Evolutionary conservation across 2,888 invertebrate genomes (phyloP), one percentile per base, ranked within the genome.

Genomic region (Sesia bembeciformis): DNA sequence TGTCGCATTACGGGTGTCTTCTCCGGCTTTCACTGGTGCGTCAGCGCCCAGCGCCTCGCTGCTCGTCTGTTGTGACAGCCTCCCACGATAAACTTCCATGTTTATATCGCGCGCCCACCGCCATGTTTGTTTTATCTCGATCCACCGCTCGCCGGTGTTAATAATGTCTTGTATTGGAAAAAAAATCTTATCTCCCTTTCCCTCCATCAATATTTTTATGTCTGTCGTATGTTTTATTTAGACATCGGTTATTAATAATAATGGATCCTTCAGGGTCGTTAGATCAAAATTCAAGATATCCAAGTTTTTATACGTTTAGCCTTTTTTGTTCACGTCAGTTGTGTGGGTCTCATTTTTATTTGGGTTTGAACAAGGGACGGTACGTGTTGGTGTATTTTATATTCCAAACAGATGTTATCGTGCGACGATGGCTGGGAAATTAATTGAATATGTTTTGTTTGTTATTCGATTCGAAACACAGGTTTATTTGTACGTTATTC

Each of bases 91-190:
- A 84, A 83, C 76, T 80, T 68, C 23, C 69, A 77, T 84, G 83
- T 85, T 83, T 84, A 74, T 80, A 83, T 81, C 77, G 81, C 84
- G 84, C 84, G 84, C 80, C 74, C 84, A 75, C 81, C 81, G 87
- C 84, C 86, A 87, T 89, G 87, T 88, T 89, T 88, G 86, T 87
- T 89, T 87, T 87, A 88, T 88, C 88, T 83, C 81, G 83, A 82
- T 83, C 78, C 84, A 84, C 77, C 79, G 82, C 78, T 72, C 74
- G 71, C 62, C 74, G 74, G 84, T 84, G 87, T 89, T 87, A 88
- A 87, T 89, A 87, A 88, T 84, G 81, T 84, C 84, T 83, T 74
- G 76, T 79, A 83, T 83, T 76, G 73, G 70, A 78, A 78, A 80
- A 77, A 75, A 81, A 72, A 65, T 54, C 58, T 64, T 66, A 66